Evolutionary conservation across 2,113 vertebrate genomes (phyloP).

Genomic region (Mastomys natalensis): DNA sequence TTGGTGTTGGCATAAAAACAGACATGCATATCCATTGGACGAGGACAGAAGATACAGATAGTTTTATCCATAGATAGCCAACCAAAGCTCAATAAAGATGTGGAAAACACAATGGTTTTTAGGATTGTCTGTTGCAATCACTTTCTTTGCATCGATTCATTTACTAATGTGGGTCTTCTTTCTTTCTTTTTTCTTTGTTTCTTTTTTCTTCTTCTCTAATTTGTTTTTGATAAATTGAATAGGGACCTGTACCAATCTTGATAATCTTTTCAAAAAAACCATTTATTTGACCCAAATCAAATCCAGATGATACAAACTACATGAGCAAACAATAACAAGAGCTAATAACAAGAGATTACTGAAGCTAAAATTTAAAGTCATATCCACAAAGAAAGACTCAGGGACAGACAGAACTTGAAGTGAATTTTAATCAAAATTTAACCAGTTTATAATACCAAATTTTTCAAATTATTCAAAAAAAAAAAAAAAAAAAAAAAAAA

Average conservation of each 20-base stretch:
- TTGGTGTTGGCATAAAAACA: not conserved
- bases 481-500: no score
- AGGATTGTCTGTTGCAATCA: not conserved
- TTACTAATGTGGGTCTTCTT: not conserved
- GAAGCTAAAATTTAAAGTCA: not conserved
- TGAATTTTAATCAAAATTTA: not conserved
- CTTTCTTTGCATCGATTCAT: not conserved
- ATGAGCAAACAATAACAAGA: not conserved
- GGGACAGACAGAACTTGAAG: no score
- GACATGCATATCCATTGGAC: no score
- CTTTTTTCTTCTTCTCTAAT: not conserved
- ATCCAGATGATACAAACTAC: not conserved
- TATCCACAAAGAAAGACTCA: not conserved
- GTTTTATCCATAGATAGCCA: not conserved
- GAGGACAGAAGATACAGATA: not conserved
- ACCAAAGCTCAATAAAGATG: not conserved
- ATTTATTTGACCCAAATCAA: not conserved
- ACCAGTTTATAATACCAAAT: not conserved
- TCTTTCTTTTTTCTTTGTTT: not conserved
- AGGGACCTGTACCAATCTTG: not conserved
- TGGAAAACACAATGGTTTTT: not conserved
- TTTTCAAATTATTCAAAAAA: not conserved
- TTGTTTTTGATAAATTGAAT: not conserved
- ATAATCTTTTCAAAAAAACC: not conserved
- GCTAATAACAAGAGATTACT: not conserved